Evolutionary conservation across 2,888 invertebrate genomes (phyloP).

Genomic region (Drosophila mettleri): DNA sequence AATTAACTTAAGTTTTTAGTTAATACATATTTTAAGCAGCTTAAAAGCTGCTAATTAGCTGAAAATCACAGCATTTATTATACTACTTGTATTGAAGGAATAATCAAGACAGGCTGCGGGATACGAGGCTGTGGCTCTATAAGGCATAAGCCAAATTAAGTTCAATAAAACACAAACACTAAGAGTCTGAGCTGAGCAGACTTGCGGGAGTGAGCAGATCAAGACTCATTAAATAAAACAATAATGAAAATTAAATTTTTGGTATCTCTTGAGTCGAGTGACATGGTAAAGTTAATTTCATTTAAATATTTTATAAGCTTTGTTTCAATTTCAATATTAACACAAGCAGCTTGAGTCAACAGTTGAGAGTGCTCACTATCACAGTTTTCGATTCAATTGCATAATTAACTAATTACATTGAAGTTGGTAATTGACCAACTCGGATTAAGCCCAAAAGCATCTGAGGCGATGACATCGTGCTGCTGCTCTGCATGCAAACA

Average conservation of each 20-base stretch:
- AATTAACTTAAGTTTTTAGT: constrained; percentile 25
- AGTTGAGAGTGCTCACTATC: constrained; percentile 16
- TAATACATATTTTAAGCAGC: constrained; percentile 49
- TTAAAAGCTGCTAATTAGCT: constrained; percentile 67
- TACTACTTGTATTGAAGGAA: constrained; percentile 7
- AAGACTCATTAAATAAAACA: background rate
- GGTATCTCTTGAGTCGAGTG: background rate
- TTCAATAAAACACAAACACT: background rate
- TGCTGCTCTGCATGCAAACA: constrained; percentile 17
- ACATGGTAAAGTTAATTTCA: background rate
- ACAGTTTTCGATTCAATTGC: constrained; percentile 12
- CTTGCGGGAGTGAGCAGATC: too few relatives aligned
- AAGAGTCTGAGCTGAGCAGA: background rate
- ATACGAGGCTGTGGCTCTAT: too few relatives aligned
- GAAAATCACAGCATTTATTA: constrained; percentile 37
- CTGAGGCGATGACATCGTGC: background rate
- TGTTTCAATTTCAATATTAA: constrained; percentile 35
- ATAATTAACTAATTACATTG: constrained; percentile 35
- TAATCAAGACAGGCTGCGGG: background rate
- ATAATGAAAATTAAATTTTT: background rate
- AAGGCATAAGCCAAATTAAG: constrained; percentile 38
- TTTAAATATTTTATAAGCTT: constrained; percentile 24
- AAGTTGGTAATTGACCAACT: constrained; percentile 40
- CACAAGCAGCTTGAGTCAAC: constrained; percentile 20
- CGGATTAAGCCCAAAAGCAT: constrained; percentile 16